Base-by-base conservation (phyloP, 2,113 vertebrate genomes). In the Ageneiosus marmoratus region DNA sequence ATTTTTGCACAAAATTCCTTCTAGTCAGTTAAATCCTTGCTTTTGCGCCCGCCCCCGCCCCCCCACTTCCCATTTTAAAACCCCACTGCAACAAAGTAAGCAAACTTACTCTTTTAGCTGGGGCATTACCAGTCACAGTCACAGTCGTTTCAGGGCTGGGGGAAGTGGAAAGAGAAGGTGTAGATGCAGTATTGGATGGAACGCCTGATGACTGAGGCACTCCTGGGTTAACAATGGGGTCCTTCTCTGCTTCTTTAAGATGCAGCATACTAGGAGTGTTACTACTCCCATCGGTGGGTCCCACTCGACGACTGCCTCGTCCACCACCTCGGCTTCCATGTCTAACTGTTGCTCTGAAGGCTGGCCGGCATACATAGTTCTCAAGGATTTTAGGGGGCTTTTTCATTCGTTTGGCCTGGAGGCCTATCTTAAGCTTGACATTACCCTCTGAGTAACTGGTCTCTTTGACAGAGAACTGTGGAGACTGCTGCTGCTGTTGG, bases 311-410 rank as follows among this genome's bases (percentile, higher is more conserved):
- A 85, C 87, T 94, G 63, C 77, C 85, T 77, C 89, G 82, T 10
- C 90, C 86, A 1, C 89, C 85, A 0, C 92, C 90, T 55, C 91
- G 90, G 50, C 92, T 91, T 13, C 89, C 89, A 8, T 94, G 93
- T 86, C 94, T 95, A 50, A 97, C 95, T 16, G 96, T 98, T 78
- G 97, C 96, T 92, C 95, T 96, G 93, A 99, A 96, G 79, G 97
- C 97, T 56, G 98, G 98, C 82, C 98, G 93, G 89, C 98, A 99
- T 53, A 99, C 96, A 86, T 98, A 99, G 87, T 98, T 99, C 93
- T 99, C 98, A 82, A 99, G 91, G 88, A 96, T 99, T 89, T 99
- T 99, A 18, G 98, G 98, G 83, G 97, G 98, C 78, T 99, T 99
- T 88, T 99, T 99, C 48, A 96, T 99, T 88, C 98, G 93, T 85